These are phyloP conservation scores for Neoscelio sp. DNA, from an alignment of 2,888 invertebrate genomes.

Conservation along the genomic window DNA sequence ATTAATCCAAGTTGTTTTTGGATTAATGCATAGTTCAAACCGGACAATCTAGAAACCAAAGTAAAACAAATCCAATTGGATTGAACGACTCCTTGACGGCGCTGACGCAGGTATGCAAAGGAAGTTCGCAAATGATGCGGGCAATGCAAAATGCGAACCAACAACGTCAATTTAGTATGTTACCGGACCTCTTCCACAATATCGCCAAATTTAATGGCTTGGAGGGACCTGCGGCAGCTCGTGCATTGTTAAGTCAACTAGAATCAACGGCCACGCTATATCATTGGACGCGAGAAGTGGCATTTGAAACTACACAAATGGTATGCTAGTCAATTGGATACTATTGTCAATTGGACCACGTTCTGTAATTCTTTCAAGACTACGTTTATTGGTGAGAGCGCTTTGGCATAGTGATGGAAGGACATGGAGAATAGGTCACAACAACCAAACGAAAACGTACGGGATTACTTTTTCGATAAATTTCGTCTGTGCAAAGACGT, in stretches of 20 bases:
- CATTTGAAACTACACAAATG: constrained; percentile 38
- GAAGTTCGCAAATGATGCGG: background rate
- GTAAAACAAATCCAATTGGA: no score
- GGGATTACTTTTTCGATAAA: constrained; percentile 58
- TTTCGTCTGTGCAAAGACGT: constrained; percentile 50
- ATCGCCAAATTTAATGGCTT: constrained; percentile 21
- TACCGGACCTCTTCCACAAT: constrained; percentile 32
- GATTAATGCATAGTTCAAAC: no score
- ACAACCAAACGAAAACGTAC: constrained; percentile 12
- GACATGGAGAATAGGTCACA: constrained; percentile 54
- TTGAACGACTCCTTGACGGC: constrained; percentile 7
- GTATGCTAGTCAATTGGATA: constrained; percentile 13
- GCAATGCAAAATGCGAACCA: background rate
- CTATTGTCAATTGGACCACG: constrained; percentile 9
- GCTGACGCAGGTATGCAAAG: background rate
- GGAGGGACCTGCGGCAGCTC: background rate
- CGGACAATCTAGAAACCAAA: no score
- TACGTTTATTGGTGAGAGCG: constrained; percentile 11
- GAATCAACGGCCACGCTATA: constrained; percentile 26
- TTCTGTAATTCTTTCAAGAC: constrained; percentile 1
- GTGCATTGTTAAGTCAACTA: constrained; percentile 7
- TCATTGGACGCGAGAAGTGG: constrained; percentile 12
- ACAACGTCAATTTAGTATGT: constrained; percentile 8
- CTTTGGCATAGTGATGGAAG: constrained; percentile 51
- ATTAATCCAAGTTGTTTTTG: no score